Evolutionary conservation across 2,113 vertebrate species (phyloP), one percentile per base, ranked within the genome.

Genomic region (Hystrix brachyura): DNA sequence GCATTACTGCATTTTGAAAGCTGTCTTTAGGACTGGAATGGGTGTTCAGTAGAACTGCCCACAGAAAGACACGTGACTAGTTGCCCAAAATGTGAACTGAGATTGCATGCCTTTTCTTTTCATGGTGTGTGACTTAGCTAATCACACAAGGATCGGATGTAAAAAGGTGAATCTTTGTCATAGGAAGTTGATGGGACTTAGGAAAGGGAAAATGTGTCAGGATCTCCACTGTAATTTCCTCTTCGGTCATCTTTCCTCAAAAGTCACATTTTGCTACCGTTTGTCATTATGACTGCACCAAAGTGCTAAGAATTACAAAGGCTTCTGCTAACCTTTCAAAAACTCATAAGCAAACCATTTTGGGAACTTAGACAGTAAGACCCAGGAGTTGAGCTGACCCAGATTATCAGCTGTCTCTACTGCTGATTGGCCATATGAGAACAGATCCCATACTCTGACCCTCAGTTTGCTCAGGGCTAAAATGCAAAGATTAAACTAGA

Each of bases 251-350:
- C 29, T 29, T 88, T 85, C 69, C 83, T 80, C 93, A n/a, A 60
- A 46, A 94, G 64, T 74, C 53, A 12, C 65, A 25, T 85, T 97
- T 84, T 74, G 21, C 78, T 71, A 9, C 13, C 48, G 3, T 83
- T 5, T 69, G 23, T 94, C 64, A 27, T 51, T 72, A 65, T 59
- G 34, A n/a, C 43, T 78, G 25, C 32, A 67, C 15, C 55, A 43
- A 79, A 62, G 19, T 69, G 62, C 57, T 86, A 90, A 53, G 12
- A 88, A 72, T 67, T 25, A 46, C 1, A 65, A n/a, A 14, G 38
- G 38, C 67, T 91, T 83, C 86, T 27, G 46, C 76, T 72, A 72
- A 85, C 85, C 81, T 48, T 60, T 53, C 46, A 64, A 94, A 92
- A 19, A 87, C 21, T 51, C 59, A 29, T 57, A 72, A 79, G 48